Base-by-base conservation (phyloP, 2,797 vertebrate species). In the Clarias platycephalus region DNA sequence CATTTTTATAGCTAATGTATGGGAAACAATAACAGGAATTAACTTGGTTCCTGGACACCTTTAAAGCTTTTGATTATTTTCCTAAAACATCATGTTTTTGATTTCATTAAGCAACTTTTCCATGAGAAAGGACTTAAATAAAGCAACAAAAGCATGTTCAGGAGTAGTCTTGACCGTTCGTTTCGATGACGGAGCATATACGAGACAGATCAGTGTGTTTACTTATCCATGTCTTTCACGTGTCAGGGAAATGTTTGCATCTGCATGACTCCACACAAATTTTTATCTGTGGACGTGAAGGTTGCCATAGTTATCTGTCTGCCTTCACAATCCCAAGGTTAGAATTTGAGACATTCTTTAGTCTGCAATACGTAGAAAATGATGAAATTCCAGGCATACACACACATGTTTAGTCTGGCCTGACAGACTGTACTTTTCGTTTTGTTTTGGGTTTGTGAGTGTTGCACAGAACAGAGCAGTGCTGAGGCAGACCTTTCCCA, bases 321-420 rank as follows among this genome's bases (percentile, higher is more conserved):
- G 82, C 66, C 28, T 70, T 76, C 40, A 55, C 58, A 15, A 34
- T 74, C 68, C 68, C 85, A 88, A 82, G 87, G 82, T 57, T 85
- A 81, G 66, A 74, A 82, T 88, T 77, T 74, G 70, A 85, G 84
- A 63, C 58, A 62, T 88, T 83, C 83, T 71, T 80, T 82, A 55
- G 28, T 62, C 63, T 74, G 24, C 10, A 24, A 62, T 37, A 49
- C 66, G 44, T 68, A 44, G 81, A 16, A 58, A 26, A 49, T 28
- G 71, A 49, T 57, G 44, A 74, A 67, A 83, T 87, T 85, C 81
- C 60, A 20, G n/a, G 31, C 55, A 24, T 80, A 24, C 49, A 37
- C 64, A 28, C 24, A 63, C 57, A 55, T 84, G 81, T 86, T 86
- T 86, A 76, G 88, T 86, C 87, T 88, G 78, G 60, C 66, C 18